phyloP scores from a whole-genome alignment of 1,140 invertebrate genomes.

The Hyles euphorbiae region DNA sequence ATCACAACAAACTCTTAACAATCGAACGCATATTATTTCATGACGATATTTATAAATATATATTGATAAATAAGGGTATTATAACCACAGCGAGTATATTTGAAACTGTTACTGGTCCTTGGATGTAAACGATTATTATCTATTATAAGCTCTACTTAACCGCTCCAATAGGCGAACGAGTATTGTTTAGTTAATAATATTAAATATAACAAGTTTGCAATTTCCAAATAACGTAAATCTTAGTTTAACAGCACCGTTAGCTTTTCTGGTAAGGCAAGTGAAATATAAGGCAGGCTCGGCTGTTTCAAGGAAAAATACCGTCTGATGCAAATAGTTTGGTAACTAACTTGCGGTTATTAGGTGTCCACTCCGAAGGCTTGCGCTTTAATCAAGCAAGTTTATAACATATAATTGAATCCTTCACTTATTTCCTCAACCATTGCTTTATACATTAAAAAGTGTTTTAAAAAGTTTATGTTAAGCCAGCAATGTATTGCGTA shows the following conservation, averaged over 20 bases:
- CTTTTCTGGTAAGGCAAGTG: constrained; percentile 18
- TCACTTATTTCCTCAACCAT: background rate
- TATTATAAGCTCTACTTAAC: too few relatives aligned
- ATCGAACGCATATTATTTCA: too few relatives aligned
- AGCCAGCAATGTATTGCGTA: constrained; percentile 8
- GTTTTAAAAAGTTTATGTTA: background rate
- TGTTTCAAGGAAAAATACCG: constrained; percentile 54
- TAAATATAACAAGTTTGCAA: background rate
- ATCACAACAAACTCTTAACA: too few relatives aligned
- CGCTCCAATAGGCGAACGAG: too few relatives aligned
- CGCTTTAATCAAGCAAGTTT: constrained; percentile 22
- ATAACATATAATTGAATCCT: constrained; percentile 1
- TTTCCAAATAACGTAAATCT: constrained; percentile 1
- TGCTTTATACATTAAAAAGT: constrained; percentile 2
- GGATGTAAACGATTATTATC: too few relatives aligned
- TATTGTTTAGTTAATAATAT: too few relatives aligned
- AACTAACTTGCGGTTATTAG: constrained; percentile 50
- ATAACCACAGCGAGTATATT: too few relatives aligned
- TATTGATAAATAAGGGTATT: too few relatives aligned
- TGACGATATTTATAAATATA: too few relatives aligned
- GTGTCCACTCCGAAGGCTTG: constrained; percentile 26
- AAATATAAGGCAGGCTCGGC: constrained; percentile 26
- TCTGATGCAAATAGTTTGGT: constrained; percentile 50
- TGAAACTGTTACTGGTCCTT: too few relatives aligned
- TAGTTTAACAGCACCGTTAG: constrained; percentile 8